These are phyloP conservation scores for Ctenosaura bakeri DNA, from an alignment of 2,797 vertebrate species.

Conservation along the genomic window DNA sequence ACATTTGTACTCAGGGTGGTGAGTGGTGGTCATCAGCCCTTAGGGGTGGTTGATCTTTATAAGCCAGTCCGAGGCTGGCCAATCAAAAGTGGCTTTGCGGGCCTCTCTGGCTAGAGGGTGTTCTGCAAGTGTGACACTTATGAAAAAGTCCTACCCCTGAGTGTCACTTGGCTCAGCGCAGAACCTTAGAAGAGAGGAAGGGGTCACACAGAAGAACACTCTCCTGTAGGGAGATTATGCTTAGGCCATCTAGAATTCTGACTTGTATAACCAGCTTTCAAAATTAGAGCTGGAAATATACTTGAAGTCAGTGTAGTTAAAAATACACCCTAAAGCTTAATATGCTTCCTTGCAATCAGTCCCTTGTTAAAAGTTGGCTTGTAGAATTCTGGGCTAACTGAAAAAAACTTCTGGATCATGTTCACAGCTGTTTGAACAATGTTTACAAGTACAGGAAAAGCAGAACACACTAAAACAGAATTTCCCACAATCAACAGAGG, in stretches of 20 bases:
- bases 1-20: not conserved
- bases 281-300: not conserved
- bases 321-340: not conserved
- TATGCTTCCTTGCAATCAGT: not conserved
- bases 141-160: not conserved
- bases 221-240: not conserved
- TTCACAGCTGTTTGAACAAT: not conserved
- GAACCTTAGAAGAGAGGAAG: not conserved
- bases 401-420: not conserved
- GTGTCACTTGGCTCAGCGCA: not conserved
- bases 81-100: not conserved
- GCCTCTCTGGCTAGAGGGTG: not conserved
- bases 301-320: not conserved
- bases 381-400: not conserved
- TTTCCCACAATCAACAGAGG: too few relatives aligned
- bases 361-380: not conserved
- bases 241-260: not conserved
- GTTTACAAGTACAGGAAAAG: not conserved
- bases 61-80: not conserved
- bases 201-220: not conserved
- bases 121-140: not conserved
- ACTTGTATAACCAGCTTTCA: not conserved
- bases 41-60: not conserved
- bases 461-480: not conserved
- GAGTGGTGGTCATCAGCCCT: too few relatives aligned